Conservation (phyloP, 1,140 invertebrate species). For the Aphaenogaster rudis region DNA sequence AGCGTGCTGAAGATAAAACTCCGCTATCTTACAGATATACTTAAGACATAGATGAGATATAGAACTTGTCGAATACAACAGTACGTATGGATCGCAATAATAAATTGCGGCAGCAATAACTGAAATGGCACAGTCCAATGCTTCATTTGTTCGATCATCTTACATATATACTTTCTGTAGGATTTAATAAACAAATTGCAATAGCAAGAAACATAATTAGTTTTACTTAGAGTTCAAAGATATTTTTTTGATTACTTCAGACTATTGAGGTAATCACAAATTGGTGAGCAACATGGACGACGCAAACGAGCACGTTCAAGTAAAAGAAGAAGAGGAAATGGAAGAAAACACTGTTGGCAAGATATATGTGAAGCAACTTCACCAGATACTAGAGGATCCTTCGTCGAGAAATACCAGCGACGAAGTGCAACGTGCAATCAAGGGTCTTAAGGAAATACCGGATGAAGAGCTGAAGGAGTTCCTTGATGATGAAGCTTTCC, state of each 20-base stretch:
- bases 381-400: slow-evolving; percentile 31
- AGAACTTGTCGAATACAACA: not conserved
- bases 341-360: not conserved
- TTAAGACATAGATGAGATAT: not conserved
- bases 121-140: not conserved
- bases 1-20: slow-evolving; percentile 2
- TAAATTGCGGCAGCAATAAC: not conserved
- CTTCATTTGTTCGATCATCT: not conserved
- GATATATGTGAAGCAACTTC: slow-evolving; percentile 36
- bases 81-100: not conserved
- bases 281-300: slow-evolving; percentile 10
- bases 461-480: slow-evolving; percentile 83
- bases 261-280: not conserved
- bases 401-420: slow-evolving; percentile 56
- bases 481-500: slow-evolving; percentile 83
- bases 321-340: not conserved
- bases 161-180: not conserved
- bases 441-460: slow-evolving; percentile 72
- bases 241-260: slow-evolving; percentile 25
- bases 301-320: not conserved
- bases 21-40: not conserved
- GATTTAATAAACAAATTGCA: not conserved
- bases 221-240: not conserved
- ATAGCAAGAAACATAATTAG: not conserved
- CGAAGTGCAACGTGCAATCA: slow-evolving; percentile 72